These are phyloP conservation scores for Mormyrops attenuatus DNA, from an alignment of 2,797 vertebrate genomes.

Conservation along the genomic window DNA sequence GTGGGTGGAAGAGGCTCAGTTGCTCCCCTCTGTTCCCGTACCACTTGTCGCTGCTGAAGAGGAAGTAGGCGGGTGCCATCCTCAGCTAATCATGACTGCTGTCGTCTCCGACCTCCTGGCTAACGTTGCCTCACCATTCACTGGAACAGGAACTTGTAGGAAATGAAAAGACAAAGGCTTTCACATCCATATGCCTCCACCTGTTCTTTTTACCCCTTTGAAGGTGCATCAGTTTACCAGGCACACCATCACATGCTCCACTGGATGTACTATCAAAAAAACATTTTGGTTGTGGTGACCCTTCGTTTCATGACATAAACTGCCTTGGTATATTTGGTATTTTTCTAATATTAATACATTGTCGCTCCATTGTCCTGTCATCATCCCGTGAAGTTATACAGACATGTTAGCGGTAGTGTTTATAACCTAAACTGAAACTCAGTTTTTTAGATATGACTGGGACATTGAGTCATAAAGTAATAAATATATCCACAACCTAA, in stretches of 20 bases:
- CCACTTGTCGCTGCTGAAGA: too few relatives aligned
- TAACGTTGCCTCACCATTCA: not conserved
- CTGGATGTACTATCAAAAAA: not conserved
- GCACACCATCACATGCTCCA: not conserved
- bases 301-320: not conserved
- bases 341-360: not conserved
- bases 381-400: not conserved
- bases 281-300: not conserved
- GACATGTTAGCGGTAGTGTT: not conserved
- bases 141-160: not conserved
- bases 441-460: not conserved
- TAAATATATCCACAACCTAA: not conserved
- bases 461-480: not conserved
- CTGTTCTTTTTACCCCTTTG: not conserved
- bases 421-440: not conserved
- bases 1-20: not conserved
- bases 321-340: not conserved
- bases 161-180: not conserved
- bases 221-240: not conserved
- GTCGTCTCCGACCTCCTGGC: not conserved
- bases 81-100: not conserved
- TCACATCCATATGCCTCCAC: not conserved
- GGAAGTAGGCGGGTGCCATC: not conserved
- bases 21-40: not conserved
- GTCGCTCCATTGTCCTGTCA: not conserved